These are phyloP conservation scores for Latrodectus elegans DNA, from an alignment of 2,888 invertebrate genomes.

Conservation along the genomic window DNA sequence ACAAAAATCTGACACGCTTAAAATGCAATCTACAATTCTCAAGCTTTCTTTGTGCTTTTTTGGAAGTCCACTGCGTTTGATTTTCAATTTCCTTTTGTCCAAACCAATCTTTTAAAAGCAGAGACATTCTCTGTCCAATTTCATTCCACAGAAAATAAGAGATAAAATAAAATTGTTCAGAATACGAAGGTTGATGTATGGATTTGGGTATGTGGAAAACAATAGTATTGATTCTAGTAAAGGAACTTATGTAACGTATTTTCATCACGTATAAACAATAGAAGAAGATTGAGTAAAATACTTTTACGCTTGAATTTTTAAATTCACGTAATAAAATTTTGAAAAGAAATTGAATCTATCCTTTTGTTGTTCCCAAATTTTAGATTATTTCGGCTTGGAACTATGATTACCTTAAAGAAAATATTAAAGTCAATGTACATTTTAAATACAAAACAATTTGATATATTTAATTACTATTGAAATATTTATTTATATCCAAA, in stretches of 20 bases:
- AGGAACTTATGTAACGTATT: background rate
- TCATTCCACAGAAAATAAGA: slow-evolving; percentile 2
- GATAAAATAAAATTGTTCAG: background rate
- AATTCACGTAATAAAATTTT: too few species aligned
- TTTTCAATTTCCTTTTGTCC: slow-evolving; percentile 4
- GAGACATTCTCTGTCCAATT: slow-evolving; percentile 2
- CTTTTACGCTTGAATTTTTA: too few species aligned
- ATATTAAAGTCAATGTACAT: too few species aligned
- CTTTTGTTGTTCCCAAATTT: too few species aligned
- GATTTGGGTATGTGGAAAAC: background rate
- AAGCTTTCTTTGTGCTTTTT: background rate
- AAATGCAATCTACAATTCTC: too few species aligned
- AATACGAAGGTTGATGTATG: background rate
- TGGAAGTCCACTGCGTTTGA: slow-evolving; percentile 2
- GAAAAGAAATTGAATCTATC: too few species aligned
- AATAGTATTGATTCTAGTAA: background rate
- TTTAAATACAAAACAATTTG: too few species aligned
- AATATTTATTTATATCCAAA: too few species aligned
- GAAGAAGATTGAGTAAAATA: slow-evolving; percentile 2
- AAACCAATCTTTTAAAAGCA: slow-evolving; percentile 2
- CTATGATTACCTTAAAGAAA: too few species aligned
- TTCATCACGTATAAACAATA: background rate
- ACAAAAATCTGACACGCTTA: too few species aligned
- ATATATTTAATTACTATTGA: too few species aligned
- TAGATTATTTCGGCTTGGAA: too few species aligned